These are phyloP conservation scores for Montipora sp. DNA, from an alignment of 64 coral and sea anemone genomes.

Conservation along the genomic window DNA sequence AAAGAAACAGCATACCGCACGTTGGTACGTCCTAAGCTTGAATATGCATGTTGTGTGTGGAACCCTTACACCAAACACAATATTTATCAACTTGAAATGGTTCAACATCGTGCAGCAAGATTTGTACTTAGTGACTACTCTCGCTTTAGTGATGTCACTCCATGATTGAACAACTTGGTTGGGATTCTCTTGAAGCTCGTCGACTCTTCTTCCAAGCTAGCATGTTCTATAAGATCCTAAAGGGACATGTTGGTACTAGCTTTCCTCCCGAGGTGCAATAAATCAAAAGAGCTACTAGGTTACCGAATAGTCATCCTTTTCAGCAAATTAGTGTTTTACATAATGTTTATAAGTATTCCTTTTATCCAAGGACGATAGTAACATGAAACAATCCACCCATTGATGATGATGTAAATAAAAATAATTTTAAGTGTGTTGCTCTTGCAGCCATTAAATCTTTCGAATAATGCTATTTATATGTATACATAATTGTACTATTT, in stretches of 20 bases:
- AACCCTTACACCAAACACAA: constrained; percentile 46
- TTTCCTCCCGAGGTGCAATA: background rate
- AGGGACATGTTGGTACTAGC: constrained; percentile 31
- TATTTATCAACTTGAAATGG: constrained; percentile 37
- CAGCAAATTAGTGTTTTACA: background rate
- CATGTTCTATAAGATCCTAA: constrained; percentile 44
- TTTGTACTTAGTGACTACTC: constrained; percentile 41
- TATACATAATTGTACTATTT: no score
- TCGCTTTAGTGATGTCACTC: background rate
- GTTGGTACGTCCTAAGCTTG: constrained; percentile 25
- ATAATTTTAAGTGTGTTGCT: background rate
- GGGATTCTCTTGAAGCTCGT: constrained; percentile 28
- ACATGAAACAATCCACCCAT: background rate
- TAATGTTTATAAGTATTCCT: background rate
- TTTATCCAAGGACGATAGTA: background rate
- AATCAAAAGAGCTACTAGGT: background rate
- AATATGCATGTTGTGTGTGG: constrained; percentile 65
- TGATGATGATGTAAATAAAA: background rate
- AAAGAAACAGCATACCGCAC: constrained; percentile 38
- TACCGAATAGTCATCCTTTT: background rate
- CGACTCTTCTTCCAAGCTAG: background rate
- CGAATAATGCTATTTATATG: no score
- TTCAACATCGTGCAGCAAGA: constrained; percentile 64
- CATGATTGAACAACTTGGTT: constrained; percentile 38
- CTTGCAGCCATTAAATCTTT: background rate